Evolutionary conservation across 2,888 invertebrate genomes (phyloP), one percentile per base, ranked within the genome.

Genomic region (Smittia aterrima): DNA sequence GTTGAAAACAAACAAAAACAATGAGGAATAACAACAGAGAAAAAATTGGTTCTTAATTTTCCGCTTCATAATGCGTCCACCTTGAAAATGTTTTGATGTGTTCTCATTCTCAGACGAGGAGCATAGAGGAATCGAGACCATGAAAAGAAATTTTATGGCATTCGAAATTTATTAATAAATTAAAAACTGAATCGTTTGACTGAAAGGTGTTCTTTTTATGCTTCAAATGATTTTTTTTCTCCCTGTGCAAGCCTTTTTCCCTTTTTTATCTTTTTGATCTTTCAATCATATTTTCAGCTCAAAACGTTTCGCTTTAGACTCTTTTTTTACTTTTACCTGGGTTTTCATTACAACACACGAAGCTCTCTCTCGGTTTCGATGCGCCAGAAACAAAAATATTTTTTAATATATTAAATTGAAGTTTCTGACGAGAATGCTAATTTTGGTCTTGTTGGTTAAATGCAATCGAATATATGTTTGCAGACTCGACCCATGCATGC

Each of bases 111-210:
- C 70, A 71, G 70, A 71, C 70, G 53, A 68, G 24, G 18, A n/a
- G 13, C 27, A 24, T 22, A 54, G n/a, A 18, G 18, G 58, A 47
- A n/a, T 47, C 3, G 16, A 47, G 2, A 11, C 68, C 68, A 20
- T 71, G 22, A 54, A 71, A 70, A 54, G 58, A 68, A 20, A 53
- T 71, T 71, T 71, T 71, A 71, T 71, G 54, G 53, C 70, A 71
- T 71, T 71, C n/a, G 27, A 54, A 71, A 54, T 68, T 68, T 68
- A 71, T 71, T 71, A 71, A 71, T 71, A 71, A 71, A 71, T 71
- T 27, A 32, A 58, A 58, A 58, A 18, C 4, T 20, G 58, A 47
- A 6, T 6, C 58, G 20, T 58, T 58, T 47, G 70, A 71, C 53
- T 71, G 70, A 54, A 71, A 71, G 70, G 70, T 53, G 54, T 54